These are phyloP conservation scores for Gryllus longicercus DNA, from an alignment of 2,888 invertebrate genomes.

Conservation along the genomic window DNA sequence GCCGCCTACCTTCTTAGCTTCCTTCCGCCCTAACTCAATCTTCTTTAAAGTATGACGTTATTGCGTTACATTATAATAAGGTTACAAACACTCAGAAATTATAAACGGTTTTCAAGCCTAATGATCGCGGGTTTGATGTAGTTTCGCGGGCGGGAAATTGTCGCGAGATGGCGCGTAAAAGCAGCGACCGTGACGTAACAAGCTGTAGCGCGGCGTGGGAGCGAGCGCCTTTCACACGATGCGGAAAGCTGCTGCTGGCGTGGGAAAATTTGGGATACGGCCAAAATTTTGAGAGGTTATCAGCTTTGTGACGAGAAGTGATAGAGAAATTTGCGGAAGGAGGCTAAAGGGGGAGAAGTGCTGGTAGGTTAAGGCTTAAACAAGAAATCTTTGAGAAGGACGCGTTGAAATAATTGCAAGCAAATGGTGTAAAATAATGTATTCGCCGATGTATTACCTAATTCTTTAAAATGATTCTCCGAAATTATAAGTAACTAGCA, in stretches of 20 bases:
- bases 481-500: too few species aligned
- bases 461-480: too few species aligned
- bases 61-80: constrained; percentile 17
- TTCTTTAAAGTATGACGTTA: constrained; percentile 17
- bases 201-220: background rate
- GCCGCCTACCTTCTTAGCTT: background rate
- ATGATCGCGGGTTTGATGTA: background rate
- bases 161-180: background rate
- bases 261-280: too few species aligned
- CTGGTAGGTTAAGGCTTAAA: background rate
- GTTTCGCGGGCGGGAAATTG: constrained; percentile 17
- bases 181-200: background rate
- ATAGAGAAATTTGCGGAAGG: too few species aligned
- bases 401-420: background rate
- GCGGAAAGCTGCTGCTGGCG: background rate
- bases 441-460: too few species aligned
- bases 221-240: background rate
- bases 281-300: too few species aligned
- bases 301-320: too few species aligned
- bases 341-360: too few species aligned
- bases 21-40: background rate
- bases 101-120: constrained; percentile 17
- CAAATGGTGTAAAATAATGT: background rate
- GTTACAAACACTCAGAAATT: constrained; percentile 17
- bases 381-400: background rate